phyloP scores from a whole-genome alignment of 2,113 vertebrate genomes.

The Sapajus apella region DNA sequence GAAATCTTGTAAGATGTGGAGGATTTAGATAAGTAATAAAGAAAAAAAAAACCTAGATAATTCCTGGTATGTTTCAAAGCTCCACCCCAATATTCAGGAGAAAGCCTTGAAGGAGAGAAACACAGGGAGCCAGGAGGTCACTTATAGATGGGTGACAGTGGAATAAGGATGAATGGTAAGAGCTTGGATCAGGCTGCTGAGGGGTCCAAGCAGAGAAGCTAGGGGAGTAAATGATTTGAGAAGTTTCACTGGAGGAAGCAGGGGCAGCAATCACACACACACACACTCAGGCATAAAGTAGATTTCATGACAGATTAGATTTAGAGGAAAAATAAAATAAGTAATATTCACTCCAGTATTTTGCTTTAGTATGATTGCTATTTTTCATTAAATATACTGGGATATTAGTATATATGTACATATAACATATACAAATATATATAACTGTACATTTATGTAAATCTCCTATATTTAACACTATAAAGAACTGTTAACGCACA shows the following conservation, averaged over 20 bases:
- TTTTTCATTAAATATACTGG: not conserved
- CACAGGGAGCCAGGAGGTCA: not conserved
- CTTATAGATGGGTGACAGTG: no score
- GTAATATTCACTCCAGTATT: not conserved
- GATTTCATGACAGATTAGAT: not conserved
- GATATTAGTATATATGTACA: not conserved
- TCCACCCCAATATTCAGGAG: not conserved
- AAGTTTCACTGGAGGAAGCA: not conserved
- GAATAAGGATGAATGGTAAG: not conserved
- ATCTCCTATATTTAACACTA: not conserved
- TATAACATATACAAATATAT: not conserved
- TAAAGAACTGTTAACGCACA: no score
- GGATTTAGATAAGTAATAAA: not conserved
- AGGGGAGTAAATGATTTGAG: not conserved
- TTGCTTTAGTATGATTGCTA: not conserved
- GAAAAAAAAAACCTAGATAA: not conserved
- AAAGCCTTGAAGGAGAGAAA: not conserved
- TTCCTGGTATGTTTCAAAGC: not conserved
- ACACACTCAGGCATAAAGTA: not conserved
- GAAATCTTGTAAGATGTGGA: not conserved
- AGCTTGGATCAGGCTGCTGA: not conserved
- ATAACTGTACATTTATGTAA: not conserved
- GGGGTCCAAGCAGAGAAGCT: not conserved
- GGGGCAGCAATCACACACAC: rapidly evolving
- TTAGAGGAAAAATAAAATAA: not conserved